Evolutionary conservation across 2,797 vertebrate species (phyloP).

Genomic region (Helostoma temminkii): DNA sequence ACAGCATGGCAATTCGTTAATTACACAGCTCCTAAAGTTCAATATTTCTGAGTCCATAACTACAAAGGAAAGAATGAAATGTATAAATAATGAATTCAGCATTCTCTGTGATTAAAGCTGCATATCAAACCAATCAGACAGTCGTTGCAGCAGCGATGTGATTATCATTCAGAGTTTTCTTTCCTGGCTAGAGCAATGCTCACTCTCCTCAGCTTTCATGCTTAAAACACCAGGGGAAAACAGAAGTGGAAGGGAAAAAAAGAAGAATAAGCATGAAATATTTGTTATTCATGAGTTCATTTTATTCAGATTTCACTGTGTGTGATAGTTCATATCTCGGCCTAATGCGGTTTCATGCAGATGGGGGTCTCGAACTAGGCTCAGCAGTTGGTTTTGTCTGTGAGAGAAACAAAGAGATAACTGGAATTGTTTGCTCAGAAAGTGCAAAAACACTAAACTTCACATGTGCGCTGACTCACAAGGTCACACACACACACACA

Average conservation of each 20-base stretch:
- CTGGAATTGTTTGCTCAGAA: slow-evolving; percentile 40
- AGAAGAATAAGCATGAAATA: slow-evolving; percentile 36
- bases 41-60: slow-evolving; percentile 59
- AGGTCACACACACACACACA: slow-evolving; percentile 30
- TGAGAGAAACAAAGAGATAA: slow-evolving; percentile 19
- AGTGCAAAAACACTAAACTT: slow-evolving; percentile 28
- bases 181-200: slow-evolving; percentile 22
- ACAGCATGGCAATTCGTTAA: slow-evolving; percentile 52
- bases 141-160: slow-evolving; percentile 42
- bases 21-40: slow-evolving; percentile 66
- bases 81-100: slow-evolving; percentile 68
- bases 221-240: slow-evolving; percentile 53
- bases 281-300: slow-evolving; percentile 64
- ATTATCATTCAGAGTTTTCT: slow-evolving; percentile 53
- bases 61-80: slow-evolving; percentile 68
- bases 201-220: slow-evolving; percentile 51
- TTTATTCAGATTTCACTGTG: slow-evolving; percentile 59
- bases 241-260: slow-evolving; percentile 15
- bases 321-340: slow-evolving; percentile 55
- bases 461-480: slow-evolving; percentile 31
- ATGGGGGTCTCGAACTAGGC: slow-evolving; percentile 27
- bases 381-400: slow-evolving; percentile 4
- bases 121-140: slow-evolving; percentile 72
- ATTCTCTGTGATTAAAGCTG: slow-evolving; percentile 73
- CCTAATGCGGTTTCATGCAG: slow-evolving; percentile 36